Conservation (phyloP, 2,113 vertebrate genomes). For the Dromiciops gliroides region DNA sequence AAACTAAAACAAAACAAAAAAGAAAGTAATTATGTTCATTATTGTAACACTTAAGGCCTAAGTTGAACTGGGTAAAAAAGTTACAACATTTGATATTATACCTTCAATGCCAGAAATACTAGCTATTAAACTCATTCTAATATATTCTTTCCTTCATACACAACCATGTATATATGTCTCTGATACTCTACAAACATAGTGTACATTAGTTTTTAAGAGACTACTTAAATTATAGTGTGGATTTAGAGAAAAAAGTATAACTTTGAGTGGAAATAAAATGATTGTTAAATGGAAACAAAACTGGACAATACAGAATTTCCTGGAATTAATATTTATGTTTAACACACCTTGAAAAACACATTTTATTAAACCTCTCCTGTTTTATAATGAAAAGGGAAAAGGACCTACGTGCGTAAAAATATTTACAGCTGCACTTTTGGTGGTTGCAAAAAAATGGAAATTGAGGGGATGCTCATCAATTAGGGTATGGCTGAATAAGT, state of each 20-base stretch:
- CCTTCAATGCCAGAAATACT: slow-evolving; percentile 55
- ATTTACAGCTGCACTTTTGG: too few species aligned
- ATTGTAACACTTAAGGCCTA: slow-evolving; percentile 9
- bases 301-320: neutral
- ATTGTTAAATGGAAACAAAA: neutral
- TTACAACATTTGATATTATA: neutral
- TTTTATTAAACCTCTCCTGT: too few species aligned
- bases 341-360: too few species aligned
- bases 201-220: neutral
- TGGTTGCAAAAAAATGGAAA: too few species aligned
- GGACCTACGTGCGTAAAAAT: too few species aligned
- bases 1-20: too few species aligned
- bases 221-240: neutral
- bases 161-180: neutral
- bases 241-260: neutral
- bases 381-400: too few species aligned
- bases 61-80: slow-evolving; percentile 20
- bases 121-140: slow-evolving; percentile 70
- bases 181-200: too few species aligned
- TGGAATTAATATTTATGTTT: too few species aligned
- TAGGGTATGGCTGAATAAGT: too few species aligned
- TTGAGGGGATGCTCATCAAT: too few species aligned
- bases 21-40: slow-evolving; percentile 38
- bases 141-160: neutral
- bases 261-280: slow-evolving; percentile 10